Evolutionary conservation across 2,888 invertebrate genomes (phyloP).

Genomic region (Thecophora atra): DNA sequence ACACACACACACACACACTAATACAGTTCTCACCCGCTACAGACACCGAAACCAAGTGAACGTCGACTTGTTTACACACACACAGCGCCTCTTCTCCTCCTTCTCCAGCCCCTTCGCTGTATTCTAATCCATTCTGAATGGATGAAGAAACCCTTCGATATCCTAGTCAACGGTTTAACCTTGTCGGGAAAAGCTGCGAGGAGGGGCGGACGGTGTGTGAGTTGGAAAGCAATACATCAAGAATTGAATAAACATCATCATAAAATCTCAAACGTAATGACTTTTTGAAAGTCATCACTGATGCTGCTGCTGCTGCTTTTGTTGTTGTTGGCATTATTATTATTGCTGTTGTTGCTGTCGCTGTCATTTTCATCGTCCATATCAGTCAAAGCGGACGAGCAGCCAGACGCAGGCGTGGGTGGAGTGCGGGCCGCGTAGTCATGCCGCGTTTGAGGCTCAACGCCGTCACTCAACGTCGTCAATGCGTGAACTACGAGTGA

Average conservation of each 20-base stretch:
- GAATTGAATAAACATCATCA: conserved; percentile 49
- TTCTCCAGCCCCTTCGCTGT: neutral
- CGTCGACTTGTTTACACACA: conserved; percentile 16
- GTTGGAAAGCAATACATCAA: conserved; percentile 42
- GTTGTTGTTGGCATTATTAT: conserved; percentile 12
- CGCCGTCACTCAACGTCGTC: conserved; percentile 30
- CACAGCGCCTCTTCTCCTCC: neutral
- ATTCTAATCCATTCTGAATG: neutral
- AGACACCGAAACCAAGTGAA: conserved; percentile 12
- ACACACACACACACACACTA: conserved; percentile 22
- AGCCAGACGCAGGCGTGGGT: neutral
- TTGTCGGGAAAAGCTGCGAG: neutral
- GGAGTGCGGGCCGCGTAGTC: neutral
- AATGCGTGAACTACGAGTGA: conserved; percentile 24
- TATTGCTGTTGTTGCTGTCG: conserved; percentile 15
- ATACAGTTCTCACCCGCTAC: conserved; percentile 4
- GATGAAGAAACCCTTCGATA: neutral
- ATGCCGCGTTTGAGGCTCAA: neutral
- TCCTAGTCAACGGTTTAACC: neutral
- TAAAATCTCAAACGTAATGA: conserved; percentile 46
- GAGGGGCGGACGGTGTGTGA: neutral
- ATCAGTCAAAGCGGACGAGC: neutral
- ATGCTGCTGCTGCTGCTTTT: conserved; percentile 8
- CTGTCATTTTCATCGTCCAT: conserved; percentile 16
- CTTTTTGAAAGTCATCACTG: conserved; percentile 42